Percentiles rank a stretch among this genome's conserved stretches.
These are phyloP conservation scores for Lamprologus lemairii DNA, from an alignment of 2,113 vertebrate species.

Conservation along the genomic window DNA sequence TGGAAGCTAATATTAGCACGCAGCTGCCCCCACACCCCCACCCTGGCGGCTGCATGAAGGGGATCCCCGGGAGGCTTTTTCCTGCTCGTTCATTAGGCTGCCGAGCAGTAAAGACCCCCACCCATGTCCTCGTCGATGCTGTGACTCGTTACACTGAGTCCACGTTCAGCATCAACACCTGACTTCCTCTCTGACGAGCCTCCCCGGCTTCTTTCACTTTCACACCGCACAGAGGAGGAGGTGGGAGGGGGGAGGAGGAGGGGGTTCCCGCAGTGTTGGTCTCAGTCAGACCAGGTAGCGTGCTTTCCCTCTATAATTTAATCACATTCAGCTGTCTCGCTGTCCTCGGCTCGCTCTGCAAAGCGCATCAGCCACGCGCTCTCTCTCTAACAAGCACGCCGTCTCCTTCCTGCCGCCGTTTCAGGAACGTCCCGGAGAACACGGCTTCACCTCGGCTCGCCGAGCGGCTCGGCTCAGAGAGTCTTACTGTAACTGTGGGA, in stretches of 20 bases:
- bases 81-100: conserved; percentile 53
- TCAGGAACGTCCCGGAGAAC: conserved; percentile 34
- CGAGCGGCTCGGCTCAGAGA: neutral
- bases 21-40: neutral
- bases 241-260: neutral
- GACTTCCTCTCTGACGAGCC: conserved; percentile 37
- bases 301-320: conserved; percentile 73
- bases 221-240: neutral
- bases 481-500: neutral
- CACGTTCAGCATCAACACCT: conserved; percentile 38
- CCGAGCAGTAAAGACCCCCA: neutral
- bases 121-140: neutral
- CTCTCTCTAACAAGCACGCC: conserved; percentile 32
- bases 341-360: conserved; percentile 53
- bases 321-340: conserved; percentile 68
- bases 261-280: conserved; percentile 53
- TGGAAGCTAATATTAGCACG: conserved; percentile 36
- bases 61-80: conserved; percentile 51
- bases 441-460: conserved; percentile 1
- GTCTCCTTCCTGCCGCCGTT: conserved; percentile 15
- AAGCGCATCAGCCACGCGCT: conserved; percentile 32
- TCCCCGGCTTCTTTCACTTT: conserved; percentile 23
- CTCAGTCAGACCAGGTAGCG: conserved; percentile 55
- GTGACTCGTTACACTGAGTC: neutral
- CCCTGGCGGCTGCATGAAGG: conserved; percentile 16